phyloP scores from a whole-genome alignment of 1,140 invertebrate genomes.

The Maconellicoccus hirsutus region DNA sequence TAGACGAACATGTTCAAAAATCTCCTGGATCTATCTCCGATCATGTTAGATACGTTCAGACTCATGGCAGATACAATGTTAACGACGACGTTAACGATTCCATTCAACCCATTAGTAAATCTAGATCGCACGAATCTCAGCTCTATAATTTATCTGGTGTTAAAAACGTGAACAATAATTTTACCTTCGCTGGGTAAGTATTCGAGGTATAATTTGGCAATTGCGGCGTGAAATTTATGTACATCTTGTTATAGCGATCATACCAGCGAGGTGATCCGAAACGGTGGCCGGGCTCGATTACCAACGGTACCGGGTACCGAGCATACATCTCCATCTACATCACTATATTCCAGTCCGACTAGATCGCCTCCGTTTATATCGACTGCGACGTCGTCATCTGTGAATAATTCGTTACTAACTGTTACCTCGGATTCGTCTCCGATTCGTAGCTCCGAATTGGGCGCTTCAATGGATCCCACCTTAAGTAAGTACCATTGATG shows the following conservation, averaged over 20 bases:
- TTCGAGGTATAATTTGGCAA: background rate
- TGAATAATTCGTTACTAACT: conserved; percentile 1
- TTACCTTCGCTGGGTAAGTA: conserved; percentile 26
- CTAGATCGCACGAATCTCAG: conserved; percentile 84
- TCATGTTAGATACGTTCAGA: background rate
- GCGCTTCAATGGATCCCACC: background rate
- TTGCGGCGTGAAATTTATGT: background rate
- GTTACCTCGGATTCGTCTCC: background rate
- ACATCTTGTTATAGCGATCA: background rate
- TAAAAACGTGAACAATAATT: conserved; percentile 23
- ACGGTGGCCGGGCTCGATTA: conserved; percentile 44
- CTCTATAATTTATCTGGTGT: conserved; percentile 39
- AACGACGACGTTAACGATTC: background rate
- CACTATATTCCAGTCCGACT: conserved; percentile 47
- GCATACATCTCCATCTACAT: conserved; percentile 37
- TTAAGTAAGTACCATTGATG: background rate
- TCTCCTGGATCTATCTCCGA: background rate
- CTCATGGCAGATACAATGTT: background rate
- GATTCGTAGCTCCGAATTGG: background rate
- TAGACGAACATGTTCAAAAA: conserved; percentile 13
- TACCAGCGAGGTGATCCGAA: conserved; percentile 13
- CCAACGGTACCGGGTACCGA: conserved; percentile 56
- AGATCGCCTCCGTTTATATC: conserved; percentile 46
- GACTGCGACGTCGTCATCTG: background rate
- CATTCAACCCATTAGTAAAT: conserved; percentile 62